phyloP scores from a whole-genome alignment of 2,113 vertebrate species.

The Sprattus sprattus region DNA sequence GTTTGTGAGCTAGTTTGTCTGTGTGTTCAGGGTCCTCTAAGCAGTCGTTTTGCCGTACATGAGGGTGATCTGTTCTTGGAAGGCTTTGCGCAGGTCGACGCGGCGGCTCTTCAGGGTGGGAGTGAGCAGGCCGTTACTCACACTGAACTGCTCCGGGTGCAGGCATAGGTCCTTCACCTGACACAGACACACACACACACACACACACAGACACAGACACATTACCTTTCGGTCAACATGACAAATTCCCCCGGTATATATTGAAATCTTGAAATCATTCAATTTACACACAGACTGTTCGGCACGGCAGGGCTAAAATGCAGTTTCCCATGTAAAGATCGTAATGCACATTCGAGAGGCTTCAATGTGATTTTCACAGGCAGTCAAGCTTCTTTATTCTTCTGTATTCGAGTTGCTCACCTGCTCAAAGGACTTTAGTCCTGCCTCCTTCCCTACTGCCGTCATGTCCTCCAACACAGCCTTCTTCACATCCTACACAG shows the following conservation, averaged over 20 bases:
- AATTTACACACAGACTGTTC: too few species aligned
- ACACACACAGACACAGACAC: neutral
- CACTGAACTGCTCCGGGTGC: slow-evolving; percentile 70
- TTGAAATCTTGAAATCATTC: too few species aligned
- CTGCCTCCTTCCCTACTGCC: slow-evolving; percentile 65
- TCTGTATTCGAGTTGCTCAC: slow-evolving; percentile 48
- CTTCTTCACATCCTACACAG: slow-evolving; percentile 66
- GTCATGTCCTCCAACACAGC: slow-evolving; percentile 72
- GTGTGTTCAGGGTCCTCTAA: slow-evolving; percentile 22
- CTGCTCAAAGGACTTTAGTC: slow-evolving; percentile 77
- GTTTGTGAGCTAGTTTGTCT: neutral
- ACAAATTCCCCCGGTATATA: too few species aligned
- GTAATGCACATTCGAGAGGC: too few species aligned
- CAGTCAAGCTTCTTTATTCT: too few species aligned
- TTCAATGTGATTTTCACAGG: too few species aligned
- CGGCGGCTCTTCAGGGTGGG: slow-evolving; percentile 76
- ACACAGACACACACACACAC: neutral
- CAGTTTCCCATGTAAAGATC: too few species aligned
- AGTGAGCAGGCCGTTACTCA: slow-evolving; percentile 75
- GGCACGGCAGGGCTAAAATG: too few species aligned
- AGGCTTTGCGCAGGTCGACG: slow-evolving; percentile 62
- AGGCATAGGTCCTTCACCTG: slow-evolving; percentile 73
- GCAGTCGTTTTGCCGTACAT: slow-evolving; percentile 69
- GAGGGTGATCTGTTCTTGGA: slow-evolving; percentile 68
- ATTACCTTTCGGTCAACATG: neutral